Evolutionary conservation across 2,113 vertebrate species (phyloP).

Genomic region (Sander vitreus): DNA sequence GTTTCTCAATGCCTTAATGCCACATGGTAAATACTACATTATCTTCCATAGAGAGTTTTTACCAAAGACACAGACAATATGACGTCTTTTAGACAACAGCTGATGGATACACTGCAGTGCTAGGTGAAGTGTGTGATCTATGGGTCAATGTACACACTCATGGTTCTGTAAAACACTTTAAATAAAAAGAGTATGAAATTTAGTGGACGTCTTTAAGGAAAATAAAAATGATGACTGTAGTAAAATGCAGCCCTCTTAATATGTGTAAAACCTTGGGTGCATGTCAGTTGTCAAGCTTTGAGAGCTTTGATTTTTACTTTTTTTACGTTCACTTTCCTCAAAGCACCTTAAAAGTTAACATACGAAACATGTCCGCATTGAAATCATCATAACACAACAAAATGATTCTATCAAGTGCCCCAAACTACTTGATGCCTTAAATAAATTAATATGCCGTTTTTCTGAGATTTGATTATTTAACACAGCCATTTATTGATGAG

Average conservation of each 20-base stretch:
- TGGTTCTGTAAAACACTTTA: not conserved
- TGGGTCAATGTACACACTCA: not conserved
- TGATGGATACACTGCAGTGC: not conserved
- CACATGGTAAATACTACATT: conserved; percentile 19
- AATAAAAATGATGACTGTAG: not conserved
- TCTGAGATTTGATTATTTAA: not conserved
- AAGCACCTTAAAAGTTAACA: conserved; percentile 4
- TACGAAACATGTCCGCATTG: not conserved
- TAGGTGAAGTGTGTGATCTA: not conserved
- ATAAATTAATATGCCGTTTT: not conserved
- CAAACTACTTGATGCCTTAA: conserved; percentile 43
- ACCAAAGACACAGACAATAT: conserved; percentile 54
- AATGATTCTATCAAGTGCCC: conserved; percentile 4
- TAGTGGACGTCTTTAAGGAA: not conserved
- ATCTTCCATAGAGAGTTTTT: conserved; percentile 10
- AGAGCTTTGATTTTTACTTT: not conserved
- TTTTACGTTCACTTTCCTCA: not conserved
- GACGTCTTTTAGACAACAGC: not conserved
- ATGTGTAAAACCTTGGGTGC: not conserved
- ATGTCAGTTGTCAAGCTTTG: not conserved
- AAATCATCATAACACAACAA: not conserved
- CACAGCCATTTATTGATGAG: not conserved
- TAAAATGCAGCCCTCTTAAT: not conserved
- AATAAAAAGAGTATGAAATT: not conserved
- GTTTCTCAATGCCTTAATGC: conserved; percentile 55